Conservation (phyloP, 2,797 vertebrate genomes). For the Bovichtus variegatus region DNA sequence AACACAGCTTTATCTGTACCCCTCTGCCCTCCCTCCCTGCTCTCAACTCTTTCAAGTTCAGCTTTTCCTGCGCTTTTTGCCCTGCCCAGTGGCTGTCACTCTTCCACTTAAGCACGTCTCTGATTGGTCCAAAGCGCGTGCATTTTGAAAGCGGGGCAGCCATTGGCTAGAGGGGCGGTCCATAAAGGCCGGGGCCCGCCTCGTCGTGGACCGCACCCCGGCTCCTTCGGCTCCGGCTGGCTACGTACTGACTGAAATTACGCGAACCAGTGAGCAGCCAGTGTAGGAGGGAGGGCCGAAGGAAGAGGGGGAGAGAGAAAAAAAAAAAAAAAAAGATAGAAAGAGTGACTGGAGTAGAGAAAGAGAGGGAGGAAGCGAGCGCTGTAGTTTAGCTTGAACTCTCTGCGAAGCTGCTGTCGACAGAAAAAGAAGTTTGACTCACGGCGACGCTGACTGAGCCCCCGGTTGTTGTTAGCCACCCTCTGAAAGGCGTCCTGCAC, state of each 20-base stretch:
- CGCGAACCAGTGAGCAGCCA: constrained; percentile 70
- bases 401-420: constrained; percentile 76
- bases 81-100: constrained; percentile 45
- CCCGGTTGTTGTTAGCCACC: constrained; percentile 71
- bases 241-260: constrained; percentile 66
- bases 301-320: constrained; percentile 36
- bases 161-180: constrained; percentile 61
- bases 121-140: constrained; percentile 70
- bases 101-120: constrained; percentile 4
- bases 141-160: neutral
- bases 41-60: constrained; percentile 76
- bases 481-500: constrained; percentile 71
- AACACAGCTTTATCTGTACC: constrained; percentile 78
- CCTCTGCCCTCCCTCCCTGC: constrained; percentile 46
- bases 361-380: constrained; percentile 69
- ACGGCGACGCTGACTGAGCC: constrained; percentile 77
- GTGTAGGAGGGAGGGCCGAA: constrained; percentile 76
- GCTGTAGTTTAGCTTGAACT: constrained; percentile 77
- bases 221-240: constrained; percentile 68
- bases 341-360: constrained; percentile 58
- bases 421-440: constrained; percentile 75
- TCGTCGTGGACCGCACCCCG: constrained; percentile 82
- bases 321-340: constrained; percentile 55
- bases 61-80: constrained; percentile 29
- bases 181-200: constrained; percentile 51